phyloP scores from a whole-genome alignment of 2,113 vertebrate species.

The Nothobranchius kuhntae region DNA sequence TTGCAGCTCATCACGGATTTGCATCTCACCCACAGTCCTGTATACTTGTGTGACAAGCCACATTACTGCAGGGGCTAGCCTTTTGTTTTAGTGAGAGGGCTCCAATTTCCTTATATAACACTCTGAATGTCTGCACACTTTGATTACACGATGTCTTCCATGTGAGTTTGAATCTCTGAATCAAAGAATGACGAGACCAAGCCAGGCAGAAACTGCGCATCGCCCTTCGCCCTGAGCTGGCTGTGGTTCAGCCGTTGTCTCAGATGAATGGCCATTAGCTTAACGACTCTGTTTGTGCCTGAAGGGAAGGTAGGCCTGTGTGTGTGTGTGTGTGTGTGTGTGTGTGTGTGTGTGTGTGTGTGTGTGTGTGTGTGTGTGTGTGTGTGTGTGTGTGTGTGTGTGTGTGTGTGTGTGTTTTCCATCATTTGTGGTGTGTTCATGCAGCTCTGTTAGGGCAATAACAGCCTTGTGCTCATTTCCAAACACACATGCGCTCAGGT shows the following conservation, averaged over 20 bases:
- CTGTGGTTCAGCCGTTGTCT: conserved; percentile 46
- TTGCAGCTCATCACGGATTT: conserved; percentile 31
- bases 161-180: conserved; percentile 54
- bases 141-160: conserved; percentile 54
- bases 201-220: conserved; percentile 47
- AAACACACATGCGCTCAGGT: conserved; percentile 5
- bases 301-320: conserved; percentile 16
- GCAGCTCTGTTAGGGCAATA: conserved; percentile 10
- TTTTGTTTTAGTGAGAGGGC: conserved; percentile 61
- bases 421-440: conserved; percentile 10
- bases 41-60: conserved; percentile 61
- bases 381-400: neutral
- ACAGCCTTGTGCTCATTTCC: conserved; percentile 32
- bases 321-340: neutral
- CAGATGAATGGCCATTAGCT: conserved; percentile 58
- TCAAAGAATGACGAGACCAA: conserved; percentile 46
- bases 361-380: too few relatives aligned
- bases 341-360: too few relatives aligned
- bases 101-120: conserved; percentile 68
- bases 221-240: conserved; percentile 45
- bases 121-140: conserved; percentile 40
- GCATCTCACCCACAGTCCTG: conserved; percentile 44
- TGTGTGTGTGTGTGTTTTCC: neutral
- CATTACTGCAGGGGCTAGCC: conserved; percentile 58
- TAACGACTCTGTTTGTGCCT: conserved; percentile 42